These are phyloP conservation scores for Lophotriccus pileatus DNA, from an alignment of 2,797 vertebrate genomes.

Conservation along the genomic window DNA sequence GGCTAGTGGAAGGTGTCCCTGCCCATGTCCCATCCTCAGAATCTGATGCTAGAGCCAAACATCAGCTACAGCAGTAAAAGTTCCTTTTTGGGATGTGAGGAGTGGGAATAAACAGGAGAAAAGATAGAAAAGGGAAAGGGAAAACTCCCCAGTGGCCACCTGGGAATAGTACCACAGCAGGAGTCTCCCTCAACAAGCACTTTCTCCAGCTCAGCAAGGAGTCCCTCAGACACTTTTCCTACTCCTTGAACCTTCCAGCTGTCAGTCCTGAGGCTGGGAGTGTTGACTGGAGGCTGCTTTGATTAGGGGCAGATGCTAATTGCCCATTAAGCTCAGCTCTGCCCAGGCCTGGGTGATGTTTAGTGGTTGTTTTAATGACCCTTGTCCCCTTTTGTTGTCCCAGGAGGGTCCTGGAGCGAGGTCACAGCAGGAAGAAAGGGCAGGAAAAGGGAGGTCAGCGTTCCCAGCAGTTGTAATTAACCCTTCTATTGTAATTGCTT, in stretches of 20 bases:
- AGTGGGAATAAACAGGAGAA: not conserved
- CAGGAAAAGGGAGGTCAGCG: not conserved
- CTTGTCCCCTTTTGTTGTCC: not conserved
- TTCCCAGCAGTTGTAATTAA: not conserved
- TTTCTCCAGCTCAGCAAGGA: not conserved
- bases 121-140: not conserved
- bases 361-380: not conserved
- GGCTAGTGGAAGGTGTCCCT: fast-evolving
- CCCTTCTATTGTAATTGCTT: not conserved
- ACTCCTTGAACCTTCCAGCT: fast-evolving
- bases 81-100: fast-evolving
- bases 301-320: not conserved
- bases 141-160: not conserved
- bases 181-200: not conserved
- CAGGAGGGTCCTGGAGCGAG: not conserved
- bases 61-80: not conserved
- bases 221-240: not conserved
- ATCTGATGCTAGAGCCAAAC: not conserved
- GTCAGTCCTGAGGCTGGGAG: not conserved
- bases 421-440: not conserved
- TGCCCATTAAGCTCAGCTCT: not conserved
- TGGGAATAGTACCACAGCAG: not conserved
- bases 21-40: not conserved
- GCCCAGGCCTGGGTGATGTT: not conserved
- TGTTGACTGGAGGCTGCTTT: not conserved